Evolutionary conservation across 2,113 vertebrate genomes (phyloP).

Genomic region (Cebidichthys violaceus): DNA sequence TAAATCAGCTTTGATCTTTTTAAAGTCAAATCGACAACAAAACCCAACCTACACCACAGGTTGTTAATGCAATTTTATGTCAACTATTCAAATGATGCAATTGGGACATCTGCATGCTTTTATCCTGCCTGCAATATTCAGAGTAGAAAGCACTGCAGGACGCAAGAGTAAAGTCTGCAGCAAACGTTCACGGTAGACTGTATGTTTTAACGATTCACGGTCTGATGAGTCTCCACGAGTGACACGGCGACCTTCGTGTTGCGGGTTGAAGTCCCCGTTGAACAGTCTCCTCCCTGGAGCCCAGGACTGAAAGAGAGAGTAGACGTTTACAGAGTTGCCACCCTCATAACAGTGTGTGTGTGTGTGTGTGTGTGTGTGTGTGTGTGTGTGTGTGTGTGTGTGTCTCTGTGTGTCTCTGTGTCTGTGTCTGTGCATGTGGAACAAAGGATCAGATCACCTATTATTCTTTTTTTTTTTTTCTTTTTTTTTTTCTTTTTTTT

Average conservation of each 20-base stretch:
- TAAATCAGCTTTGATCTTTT: neutral
- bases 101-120: constrained; percentile 40
- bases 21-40: neutral
- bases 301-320: constrained; percentile 47
- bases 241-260: constrained; percentile 21
- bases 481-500: constrained; percentile 21
- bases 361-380: neutral
- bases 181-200: neutral
- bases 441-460: constrained; percentile 62
- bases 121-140: constrained; percentile 17
- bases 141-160: constrained; percentile 27
- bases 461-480: constrained; percentile 28
- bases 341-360: constrained; percentile 44
- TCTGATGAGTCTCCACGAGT: neutral
- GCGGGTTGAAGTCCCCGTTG: constrained; percentile 16
- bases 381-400: neutral
- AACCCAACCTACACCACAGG: neutral
- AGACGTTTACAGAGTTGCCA: constrained; percentile 66
- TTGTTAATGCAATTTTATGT: constrained; percentile 23
- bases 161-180: neutral
- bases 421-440: constrained; percentile 55
- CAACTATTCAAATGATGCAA: constrained; percentile 44
- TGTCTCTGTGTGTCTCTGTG: too few relatives aligned
- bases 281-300: constrained; percentile 8
- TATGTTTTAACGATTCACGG: neutral